Evolutionary conservation across 2,888 invertebrate genomes (phyloP).

Genomic region (Lathronympha strigana): DNA sequence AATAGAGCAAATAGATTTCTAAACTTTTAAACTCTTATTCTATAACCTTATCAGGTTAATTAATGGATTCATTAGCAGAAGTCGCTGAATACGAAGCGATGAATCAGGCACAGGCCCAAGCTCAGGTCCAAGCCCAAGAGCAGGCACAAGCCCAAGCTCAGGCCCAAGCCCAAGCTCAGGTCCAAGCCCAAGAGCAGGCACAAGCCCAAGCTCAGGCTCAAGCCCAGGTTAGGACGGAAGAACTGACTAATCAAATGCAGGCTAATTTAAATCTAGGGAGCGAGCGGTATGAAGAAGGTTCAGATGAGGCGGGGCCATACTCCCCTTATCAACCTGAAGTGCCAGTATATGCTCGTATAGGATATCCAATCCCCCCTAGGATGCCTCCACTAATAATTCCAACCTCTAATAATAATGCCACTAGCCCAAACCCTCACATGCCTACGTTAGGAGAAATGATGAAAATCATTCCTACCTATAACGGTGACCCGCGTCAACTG

Average conservation of each 20-base stretch:
- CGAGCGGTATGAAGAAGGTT: neutral
- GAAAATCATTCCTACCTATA: slow-evolving; percentile 11
- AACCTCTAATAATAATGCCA: neutral
- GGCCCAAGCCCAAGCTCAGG: too few relatives aligned
- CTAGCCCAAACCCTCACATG: neutral
- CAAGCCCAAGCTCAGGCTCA: neutral
- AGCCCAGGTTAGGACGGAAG: neutral
- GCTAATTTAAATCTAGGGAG: neutral
- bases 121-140: too few relatives aligned
- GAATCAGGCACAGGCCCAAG: neutral
- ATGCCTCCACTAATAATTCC: neutral
- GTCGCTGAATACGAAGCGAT: neutral
- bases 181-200: too few relatives aligned
- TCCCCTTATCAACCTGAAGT: neutral
- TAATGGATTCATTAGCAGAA: slow-evolving; percentile 1
- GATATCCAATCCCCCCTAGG: neutral
- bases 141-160: too few relatives aligned
- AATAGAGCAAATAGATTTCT: neutral
- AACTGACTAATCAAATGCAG: neutral
- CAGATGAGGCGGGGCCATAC: neutral
- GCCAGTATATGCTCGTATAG: neutral
- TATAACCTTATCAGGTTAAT: neutral
- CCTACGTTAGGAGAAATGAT: slow-evolving; percentile 5
- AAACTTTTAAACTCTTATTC: neutral
- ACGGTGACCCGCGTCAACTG: slow-evolving; percentile 3